Conservation (phyloP, 2,888 invertebrate species). For the Hypsopygia costalis region DNA sequence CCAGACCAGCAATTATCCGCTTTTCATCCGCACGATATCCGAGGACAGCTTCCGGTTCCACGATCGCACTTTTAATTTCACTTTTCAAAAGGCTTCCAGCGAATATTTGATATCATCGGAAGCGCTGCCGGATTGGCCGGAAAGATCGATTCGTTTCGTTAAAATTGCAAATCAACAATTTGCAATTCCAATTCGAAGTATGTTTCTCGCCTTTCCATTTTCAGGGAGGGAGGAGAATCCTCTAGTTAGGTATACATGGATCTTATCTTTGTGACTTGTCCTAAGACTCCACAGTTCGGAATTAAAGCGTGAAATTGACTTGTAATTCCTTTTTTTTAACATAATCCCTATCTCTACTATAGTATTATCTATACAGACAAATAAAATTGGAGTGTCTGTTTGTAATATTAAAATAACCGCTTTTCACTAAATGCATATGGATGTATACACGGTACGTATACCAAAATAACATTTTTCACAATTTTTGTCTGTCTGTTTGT, state of each 20-base stretch:
- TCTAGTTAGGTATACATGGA: not conserved
- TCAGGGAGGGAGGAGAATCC: not conserved
- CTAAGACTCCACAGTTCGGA: no score
- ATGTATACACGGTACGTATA: no score
- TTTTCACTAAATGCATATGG: no score
- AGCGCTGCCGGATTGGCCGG: slow-evolving; percentile 46
- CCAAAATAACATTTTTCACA: no score
- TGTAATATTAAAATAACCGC: no score
- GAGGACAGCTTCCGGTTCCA: slow-evolving; percentile 38
- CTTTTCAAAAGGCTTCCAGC: slow-evolving; percentile 36
- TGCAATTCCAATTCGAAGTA: slow-evolving; percentile 20
- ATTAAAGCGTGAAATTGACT: no score
- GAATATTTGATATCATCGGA: slow-evolving; percentile 34
- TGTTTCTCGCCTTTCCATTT: slow-evolving; percentile 5
- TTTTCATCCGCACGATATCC: slow-evolving; percentile 23
- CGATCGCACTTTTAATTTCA: slow-evolving; percentile 48
- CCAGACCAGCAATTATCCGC: slow-evolving; percentile 6
- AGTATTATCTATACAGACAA: no score
- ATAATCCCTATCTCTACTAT: no score
- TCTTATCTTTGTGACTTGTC: no score
- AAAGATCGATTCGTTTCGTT: slow-evolving; percentile 58
- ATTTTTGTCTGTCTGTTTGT: no score
- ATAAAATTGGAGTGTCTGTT: no score
- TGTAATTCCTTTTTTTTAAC: no score
- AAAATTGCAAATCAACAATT: slow-evolving; percentile 30